These are phyloP conservation scores for Ceriagrion tenellum DNA, from an alignment of 2,888 invertebrate species.

Conservation along the genomic window DNA sequence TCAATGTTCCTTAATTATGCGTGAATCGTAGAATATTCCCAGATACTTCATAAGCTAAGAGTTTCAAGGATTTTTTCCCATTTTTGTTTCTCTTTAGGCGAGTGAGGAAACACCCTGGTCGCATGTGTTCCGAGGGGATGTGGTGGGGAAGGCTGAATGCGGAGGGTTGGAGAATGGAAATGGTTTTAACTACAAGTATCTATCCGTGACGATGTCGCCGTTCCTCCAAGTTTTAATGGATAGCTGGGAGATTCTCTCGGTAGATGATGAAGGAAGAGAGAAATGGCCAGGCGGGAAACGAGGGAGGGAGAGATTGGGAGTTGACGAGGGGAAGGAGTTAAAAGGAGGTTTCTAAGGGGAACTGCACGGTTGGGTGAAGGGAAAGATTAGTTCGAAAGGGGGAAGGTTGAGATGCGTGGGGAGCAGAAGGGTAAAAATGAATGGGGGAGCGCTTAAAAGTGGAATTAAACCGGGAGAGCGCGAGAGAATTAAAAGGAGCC, in stretches of 20 bases:
- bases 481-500: neutral
- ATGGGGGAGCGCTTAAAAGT: neutral
- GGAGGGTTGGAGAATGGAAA: slow-evolving; percentile 16
- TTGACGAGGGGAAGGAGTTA: too few species aligned
- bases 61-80: too few species aligned
- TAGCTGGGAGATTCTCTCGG: slow-evolving; percentile 44
- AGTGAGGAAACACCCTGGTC: too few species aligned
- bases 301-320: neutral
- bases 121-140: neutral
- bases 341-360: too few species aligned
- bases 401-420: neutral
- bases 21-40: too few species aligned
- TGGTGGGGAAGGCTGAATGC: neutral
- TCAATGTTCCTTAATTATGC: too few species aligned
- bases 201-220: slow-evolving; percentile 31
- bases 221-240: slow-evolving; percentile 58
- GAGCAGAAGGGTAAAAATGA: neutral
- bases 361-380: neutral
- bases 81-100: too few species aligned
- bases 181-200: slow-evolving; percentile 53
- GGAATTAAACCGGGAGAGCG: slow-evolving; percentile 3
- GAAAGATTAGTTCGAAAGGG: neutral
- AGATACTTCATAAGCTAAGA: too few species aligned
- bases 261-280: slow-evolving; percentile 44
- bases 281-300: neutral